Evolutionary conservation across 1,140 invertebrate genomes (phyloP).

Genomic region (Temnothorax nylanderi): DNA sequence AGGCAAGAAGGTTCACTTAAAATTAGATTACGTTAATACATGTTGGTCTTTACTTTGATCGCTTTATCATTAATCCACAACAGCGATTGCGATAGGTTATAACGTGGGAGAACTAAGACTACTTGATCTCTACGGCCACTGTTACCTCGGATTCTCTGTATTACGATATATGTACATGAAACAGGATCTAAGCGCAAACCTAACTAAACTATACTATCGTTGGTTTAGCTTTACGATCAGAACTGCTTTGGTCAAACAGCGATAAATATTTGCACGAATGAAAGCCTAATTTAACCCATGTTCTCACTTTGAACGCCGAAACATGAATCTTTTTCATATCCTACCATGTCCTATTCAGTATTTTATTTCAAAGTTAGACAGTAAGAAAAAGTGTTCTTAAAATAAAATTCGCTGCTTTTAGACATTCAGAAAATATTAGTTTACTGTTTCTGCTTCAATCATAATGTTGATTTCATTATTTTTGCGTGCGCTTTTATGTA

Average conservation of each 20-base stretch:
- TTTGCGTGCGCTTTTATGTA: background rate
- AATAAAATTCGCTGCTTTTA: slow-evolving; percentile 23
- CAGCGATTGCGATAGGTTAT: background rate
- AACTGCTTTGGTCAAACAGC: slow-evolving; percentile 78
- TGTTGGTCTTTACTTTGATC: background rate
- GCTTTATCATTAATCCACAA: slow-evolving; percentile 4
- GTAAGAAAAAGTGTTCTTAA: background rate
- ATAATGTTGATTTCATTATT: background rate
- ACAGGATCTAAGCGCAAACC: slow-evolving; percentile 60
- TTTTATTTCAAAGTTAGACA: slow-evolving; percentile 11
- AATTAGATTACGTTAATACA: slow-evolving; percentile 18
- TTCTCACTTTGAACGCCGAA: background rate
- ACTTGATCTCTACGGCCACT: slow-evolving; percentile 16
- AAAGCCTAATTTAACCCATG: background rate
- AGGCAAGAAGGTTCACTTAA: background rate
- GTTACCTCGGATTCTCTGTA: background rate
- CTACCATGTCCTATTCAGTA: background rate
- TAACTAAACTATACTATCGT: background rate
- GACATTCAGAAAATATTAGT: background rate
- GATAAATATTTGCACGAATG: slow-evolving; percentile 75
- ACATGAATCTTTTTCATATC: background rate
- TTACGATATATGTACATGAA: background rate
- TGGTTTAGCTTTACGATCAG: background rate
- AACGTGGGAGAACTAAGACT: background rate
- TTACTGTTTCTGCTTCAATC: background rate